These are phyloP conservation scores for Hucho hucho DNA, from an alignment of 2,113 vertebrate species.

Conservation along the genomic window DNA sequence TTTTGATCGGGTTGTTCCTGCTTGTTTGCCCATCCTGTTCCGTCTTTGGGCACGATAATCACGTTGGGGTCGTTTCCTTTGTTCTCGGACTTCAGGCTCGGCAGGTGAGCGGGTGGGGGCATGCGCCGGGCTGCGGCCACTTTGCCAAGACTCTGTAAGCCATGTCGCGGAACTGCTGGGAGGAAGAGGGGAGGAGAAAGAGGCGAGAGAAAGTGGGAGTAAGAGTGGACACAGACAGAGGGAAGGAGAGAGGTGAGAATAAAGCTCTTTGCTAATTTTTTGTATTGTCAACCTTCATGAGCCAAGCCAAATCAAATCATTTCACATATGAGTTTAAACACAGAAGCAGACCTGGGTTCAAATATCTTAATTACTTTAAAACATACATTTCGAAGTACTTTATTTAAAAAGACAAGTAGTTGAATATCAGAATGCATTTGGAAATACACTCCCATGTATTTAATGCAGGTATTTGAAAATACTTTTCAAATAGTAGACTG, in stretches of 20 bases:
- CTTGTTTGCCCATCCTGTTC: conserved; percentile 99
- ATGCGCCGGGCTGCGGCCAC: conserved; percentile 98
- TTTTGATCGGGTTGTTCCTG: conserved; percentile 99
- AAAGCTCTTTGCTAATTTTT: too few relatives aligned
- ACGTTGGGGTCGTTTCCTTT: conserved; percentile 99
- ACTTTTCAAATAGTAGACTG: too few relatives aligned
- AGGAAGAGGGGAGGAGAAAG: conserved; percentile 3
- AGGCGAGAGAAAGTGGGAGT: neutral
- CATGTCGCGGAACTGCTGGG: conserved; percentile 96
- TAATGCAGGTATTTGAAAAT: too few relatives aligned
- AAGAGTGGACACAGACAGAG: neutral
- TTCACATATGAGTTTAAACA: neutral
- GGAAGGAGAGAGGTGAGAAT: neutral
- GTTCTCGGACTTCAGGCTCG: conserved; percentile 99
- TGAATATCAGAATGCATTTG: too few relatives aligned
- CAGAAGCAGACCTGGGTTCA: neutral
- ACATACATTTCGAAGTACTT: neutral
- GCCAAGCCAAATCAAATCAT: neutral
- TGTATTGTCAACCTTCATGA: too few relatives aligned
- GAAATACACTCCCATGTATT: too few relatives aligned
- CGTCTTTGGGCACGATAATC: conserved; percentile 99
- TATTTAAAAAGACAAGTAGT: too few relatives aligned
- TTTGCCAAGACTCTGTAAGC: conserved; percentile 99
- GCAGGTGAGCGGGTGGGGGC: conserved; percentile 98
- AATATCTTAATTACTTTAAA: neutral